Base-by-base conservation (phyloP, 2,113 vertebrate species). In the Melanocharis versteri region DNA sequence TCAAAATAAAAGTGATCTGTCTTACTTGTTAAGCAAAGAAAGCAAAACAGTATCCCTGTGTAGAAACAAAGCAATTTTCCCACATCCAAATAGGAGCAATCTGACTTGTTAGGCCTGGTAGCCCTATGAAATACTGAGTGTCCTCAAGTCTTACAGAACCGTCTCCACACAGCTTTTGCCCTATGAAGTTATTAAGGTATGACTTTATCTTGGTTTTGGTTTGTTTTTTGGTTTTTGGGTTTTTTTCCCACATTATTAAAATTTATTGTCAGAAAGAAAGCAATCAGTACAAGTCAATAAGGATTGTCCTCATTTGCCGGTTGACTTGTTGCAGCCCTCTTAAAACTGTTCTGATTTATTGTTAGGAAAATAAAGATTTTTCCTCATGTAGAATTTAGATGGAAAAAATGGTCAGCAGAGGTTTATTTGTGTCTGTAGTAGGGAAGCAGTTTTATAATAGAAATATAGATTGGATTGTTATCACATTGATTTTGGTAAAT, bases 381-480 rank as follows among this genome's bases (percentile, higher is more conserved):
- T 77, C 7, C 23, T 47, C 5, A 0, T 51, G 22, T 88, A 56
- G 51, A 73, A 56, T 56, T 90, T 37, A 83, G 33, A 80, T 65
- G 23, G 42, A 61, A 75, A 93, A 78, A 68, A 54, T 76, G 31
- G 33, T 50, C 72, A 85, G 35, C 18, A 83, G 44, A 84, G 15
- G 6, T 54, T 79, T 94, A 77, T 89, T 92, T 87, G 37, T 7
- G 3, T 33, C 24, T 81, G 44, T 24, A 83, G 64, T 35, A 58
- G 18, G 42, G 40, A 85, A 92, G 56, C 4, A 57, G 15, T 50
- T 95, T 84, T 93, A 57, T 76, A 87, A 93, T 4, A 75, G 65
- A 72, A 73, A 75, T 77, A 70, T 14, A 77, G 82, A 54, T 77
- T 90, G 75, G 56, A 70, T 33, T 87, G 40, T 93, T 87, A 91